Evolutionary conservation across 2,888 invertebrate species (phyloP), one percentile per base, ranked within the genome.

Genomic region (Cremastinae sp.): DNA sequence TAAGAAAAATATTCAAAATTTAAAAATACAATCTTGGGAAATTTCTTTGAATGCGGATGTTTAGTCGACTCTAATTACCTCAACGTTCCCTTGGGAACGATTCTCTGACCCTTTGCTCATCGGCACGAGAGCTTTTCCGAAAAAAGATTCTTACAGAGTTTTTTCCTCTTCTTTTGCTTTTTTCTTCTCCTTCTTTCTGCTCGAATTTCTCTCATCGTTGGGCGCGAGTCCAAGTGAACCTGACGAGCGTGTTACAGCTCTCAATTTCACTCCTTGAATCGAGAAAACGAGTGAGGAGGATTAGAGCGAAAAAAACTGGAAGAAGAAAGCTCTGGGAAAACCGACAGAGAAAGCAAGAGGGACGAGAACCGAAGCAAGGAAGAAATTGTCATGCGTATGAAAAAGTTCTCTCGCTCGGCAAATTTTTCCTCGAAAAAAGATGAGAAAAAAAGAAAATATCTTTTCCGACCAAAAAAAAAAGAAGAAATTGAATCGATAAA

Each of bases 151-250:
- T 58, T 47, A 20, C 12, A 5, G 20, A 64, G 39, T 20, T 20
- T 51, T 39, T 55, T 43, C 49, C 39, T 45, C 35, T 35, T 45
- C 20, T 10, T 47, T 22, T 8, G 0, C 2, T 5, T 51, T 51
- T 51, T n/a, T 22, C 20, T 10, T 49, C 68, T 7, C 14, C 2
- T 41, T 39, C n/a, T 51, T 53, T 28, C 53, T n/a, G 45, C 59
- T 41, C 43, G 65, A 70, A 58, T 61, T 75, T 65, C 56, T 47
- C 49, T 70, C 70, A 39, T 59, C 64, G 58, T 45, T 55, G 45
- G 64, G 56, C 70, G 22, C 53, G 43, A 35, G 37, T 47, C 58
- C 65, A 55, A 55, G 49, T 18, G 55, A 28, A 66, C 71, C 70
- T 66, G 55, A 39, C 47, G 61, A 65, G 45, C 39, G 59, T 28